Evolutionary conservation across 2,113 vertebrate species (phyloP).

Genomic region (Limnothrissa miodon): DNA sequence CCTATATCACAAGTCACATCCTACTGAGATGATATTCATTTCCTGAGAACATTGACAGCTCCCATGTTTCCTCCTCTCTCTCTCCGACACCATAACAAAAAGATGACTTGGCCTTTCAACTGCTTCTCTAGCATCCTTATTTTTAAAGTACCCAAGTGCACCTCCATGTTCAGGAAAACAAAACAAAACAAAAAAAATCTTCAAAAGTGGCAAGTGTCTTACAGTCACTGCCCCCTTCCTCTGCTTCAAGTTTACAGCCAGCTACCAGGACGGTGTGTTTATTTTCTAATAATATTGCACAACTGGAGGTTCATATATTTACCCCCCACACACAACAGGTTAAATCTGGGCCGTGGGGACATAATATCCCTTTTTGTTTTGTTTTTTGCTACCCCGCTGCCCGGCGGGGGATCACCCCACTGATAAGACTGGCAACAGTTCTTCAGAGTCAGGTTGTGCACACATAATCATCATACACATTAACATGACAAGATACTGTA

Average conservation of each 20-base stretch:
- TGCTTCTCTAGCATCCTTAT: neutral
- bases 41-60: conserved; percentile 40
- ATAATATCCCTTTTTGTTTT: neutral
- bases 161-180: conserved; percentile 29
- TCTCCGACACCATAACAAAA: conserved; percentile 20
- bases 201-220: conserved; percentile 49
- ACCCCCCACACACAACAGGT: conserved; percentile 9
- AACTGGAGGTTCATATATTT: conserved; percentile 40
- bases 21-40: conserved; percentile 42
- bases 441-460: conserved; percentile 31
- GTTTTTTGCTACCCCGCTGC: neutral
- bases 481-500: conserved; percentile 20
- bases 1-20: conserved; percentile 25
- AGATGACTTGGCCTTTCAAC: neutral
- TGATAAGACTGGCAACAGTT: conserved; percentile 19
- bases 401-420: conserved; percentile 4
- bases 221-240: conserved; percentile 34
- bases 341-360: conserved; percentile 28
- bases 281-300: conserved; percentile 53
- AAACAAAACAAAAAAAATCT: conserved; percentile 23
- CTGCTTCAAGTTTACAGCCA: conserved; percentile 45
- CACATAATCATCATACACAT: conserved; percentile 7
- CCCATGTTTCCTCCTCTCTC: conserved; percentile 4
- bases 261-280: conserved; percentile 43
- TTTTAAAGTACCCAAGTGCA: conserved; percentile 33